These are phyloP conservation scores for Poecile atricapillus DNA, from an alignment of 2,113 vertebrate species.

Conservation along the genomic window DNA sequence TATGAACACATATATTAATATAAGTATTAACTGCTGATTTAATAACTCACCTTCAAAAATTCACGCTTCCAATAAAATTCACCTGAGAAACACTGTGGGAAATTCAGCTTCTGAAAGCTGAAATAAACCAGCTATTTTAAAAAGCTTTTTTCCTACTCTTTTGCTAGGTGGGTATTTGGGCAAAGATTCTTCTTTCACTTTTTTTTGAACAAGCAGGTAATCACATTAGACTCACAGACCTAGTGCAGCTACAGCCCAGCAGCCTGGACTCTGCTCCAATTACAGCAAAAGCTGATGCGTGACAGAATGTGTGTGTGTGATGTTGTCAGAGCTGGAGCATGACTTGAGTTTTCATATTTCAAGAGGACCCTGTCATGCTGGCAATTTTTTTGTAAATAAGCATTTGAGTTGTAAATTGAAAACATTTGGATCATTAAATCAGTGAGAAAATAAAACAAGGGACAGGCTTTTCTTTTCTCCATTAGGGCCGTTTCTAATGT, in stretches of 20 bases:
- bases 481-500: background rate
- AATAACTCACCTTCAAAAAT: background rate
- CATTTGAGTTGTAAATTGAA: constrained; percentile 53
- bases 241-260: background rate
- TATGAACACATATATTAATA: background rate
- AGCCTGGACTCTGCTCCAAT: background rate
- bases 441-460: constrained; percentile 35
- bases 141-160: background rate
- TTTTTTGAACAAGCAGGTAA: background rate
- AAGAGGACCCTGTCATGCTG: constrained; percentile 1
- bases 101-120: background rate
- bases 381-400: constrained; percentile 32
- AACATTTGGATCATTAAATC: constrained; percentile 38
- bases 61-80: background rate
- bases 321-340: background rate
- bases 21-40: background rate
- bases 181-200: background rate
- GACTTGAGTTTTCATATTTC: constrained; percentile 11
- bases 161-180: background rate
- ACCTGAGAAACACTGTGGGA: background rate
- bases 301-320: background rate
- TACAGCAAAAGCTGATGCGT: constrained; percentile 20
- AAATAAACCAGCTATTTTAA: background rate
- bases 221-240: background rate
- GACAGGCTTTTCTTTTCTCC: background rate